Evolutionary conservation across 2,113 vertebrate genomes (phyloP).

Genomic region (Sander vitreus): DNA sequence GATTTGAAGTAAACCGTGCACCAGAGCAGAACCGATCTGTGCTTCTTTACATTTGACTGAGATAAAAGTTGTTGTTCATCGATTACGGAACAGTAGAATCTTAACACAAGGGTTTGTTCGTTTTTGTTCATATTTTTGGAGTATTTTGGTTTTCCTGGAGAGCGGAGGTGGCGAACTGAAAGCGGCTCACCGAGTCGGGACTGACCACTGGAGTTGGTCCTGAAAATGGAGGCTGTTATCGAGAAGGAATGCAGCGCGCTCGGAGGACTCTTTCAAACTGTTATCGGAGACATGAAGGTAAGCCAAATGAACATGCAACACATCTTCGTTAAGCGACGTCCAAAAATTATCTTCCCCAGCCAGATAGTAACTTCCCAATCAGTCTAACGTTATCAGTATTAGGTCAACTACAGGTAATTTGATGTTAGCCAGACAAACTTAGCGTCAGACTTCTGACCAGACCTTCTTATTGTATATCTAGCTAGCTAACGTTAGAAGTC

Average conservation of each 20-base stretch:
- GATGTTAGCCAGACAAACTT: neutral
- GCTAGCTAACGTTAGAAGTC: neutral
- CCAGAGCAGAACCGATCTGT: constrained; percentile 5
- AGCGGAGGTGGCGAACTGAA: constrained; percentile 56
- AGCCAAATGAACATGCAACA: constrained; percentile 11
- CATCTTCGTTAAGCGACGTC: neutral
- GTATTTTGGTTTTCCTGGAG: constrained; percentile 25
- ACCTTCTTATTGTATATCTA: neutral
- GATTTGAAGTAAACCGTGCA: constrained; percentile 54
- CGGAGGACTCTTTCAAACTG: constrained; percentile 87
- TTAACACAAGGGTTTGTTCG: neutral
- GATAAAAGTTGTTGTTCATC: neutral
- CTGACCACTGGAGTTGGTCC: constrained; percentile 73
- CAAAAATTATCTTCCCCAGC: neutral
- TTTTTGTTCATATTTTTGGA: neutral
- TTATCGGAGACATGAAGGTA: constrained; percentile 90
- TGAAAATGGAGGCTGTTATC: constrained; percentile 87
- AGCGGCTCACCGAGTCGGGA: constrained; percentile 63
- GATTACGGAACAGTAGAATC: neutral
- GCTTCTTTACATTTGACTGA: neutral
- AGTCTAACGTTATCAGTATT: neutral
- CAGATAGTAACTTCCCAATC: neutral
- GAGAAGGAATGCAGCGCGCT: constrained; percentile 89
- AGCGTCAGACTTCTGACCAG: neutral
- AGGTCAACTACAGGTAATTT: neutral